phyloP scores from a whole-genome alignment of 2,888 invertebrate species.

The Alsophila aescularia region DNA sequence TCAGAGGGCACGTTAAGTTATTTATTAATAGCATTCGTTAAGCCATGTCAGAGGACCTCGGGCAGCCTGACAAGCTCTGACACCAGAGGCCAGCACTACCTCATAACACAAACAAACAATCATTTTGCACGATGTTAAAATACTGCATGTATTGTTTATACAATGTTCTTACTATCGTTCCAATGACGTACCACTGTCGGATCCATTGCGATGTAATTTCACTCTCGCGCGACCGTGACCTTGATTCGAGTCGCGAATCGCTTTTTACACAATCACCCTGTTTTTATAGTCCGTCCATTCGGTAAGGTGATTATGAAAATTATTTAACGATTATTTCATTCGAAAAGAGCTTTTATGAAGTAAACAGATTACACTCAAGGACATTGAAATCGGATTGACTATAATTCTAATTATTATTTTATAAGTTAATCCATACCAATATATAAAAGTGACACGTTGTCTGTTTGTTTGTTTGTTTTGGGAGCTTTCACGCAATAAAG shows the following conservation, averaged over 20 bases:
- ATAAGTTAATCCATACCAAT: too few relatives aligned
- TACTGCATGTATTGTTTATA: neutral
- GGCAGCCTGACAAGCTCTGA: too few relatives aligned
- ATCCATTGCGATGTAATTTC: conserved; percentile 23
- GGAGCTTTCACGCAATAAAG: too few relatives aligned
- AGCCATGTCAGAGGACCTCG: too few relatives aligned
- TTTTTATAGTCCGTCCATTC: conserved; percentile 8
- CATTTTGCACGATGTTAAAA: neutral
- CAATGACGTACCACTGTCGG: conserved; percentile 28
- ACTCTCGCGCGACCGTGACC: conserved; percentile 35
- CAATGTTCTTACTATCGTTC: conserved; percentile 5
- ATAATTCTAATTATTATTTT: too few relatives aligned
- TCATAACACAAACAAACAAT: too few relatives aligned
- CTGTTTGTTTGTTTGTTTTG: too few relatives aligned
- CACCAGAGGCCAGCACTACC: too few relatives aligned
- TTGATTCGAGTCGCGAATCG: conserved; percentile 29
- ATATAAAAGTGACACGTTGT: too few relatives aligned
- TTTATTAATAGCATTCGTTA: too few relatives aligned
- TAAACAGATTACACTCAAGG: neutral
- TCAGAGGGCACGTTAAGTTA: too few relatives aligned
- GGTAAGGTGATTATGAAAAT: conserved; percentile 14
- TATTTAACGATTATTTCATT: conserved; percentile 18
- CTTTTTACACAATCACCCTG: conserved; percentile 28
- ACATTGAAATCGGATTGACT: neutral
- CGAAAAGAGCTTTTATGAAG: neutral